These are phyloP conservation scores for Acanthococcus lagerstroemiae DNA, from an alignment of 2,888 invertebrate genomes.

Conservation along the genomic window DNA sequence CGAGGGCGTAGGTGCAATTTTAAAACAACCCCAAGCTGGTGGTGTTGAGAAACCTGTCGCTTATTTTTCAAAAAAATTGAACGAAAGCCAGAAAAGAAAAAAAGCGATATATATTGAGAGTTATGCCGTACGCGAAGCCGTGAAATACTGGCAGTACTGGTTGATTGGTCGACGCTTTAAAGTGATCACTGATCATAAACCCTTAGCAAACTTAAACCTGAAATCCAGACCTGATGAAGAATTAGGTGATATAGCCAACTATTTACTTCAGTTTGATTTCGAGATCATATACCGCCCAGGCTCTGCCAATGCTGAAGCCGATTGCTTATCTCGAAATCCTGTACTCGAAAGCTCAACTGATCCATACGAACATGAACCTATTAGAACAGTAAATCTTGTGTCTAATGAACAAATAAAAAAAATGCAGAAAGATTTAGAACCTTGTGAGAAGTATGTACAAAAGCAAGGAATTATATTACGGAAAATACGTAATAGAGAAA, in stretches of 20 bases:
- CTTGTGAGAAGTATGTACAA: background rate
- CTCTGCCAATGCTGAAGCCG: conserved; percentile 34
- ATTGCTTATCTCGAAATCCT: conserved; percentile 34
- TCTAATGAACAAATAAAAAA: background rate
- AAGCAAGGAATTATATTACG: background rate
- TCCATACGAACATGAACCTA: background rate
- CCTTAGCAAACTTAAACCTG: conserved; percentile 34
- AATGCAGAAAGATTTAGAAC: background rate
- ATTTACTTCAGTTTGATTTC: conserved; percentile 36
- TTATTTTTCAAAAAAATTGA: conserved; percentile 37
- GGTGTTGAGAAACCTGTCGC: conserved; percentile 34
- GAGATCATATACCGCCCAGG: conserved; percentile 34
- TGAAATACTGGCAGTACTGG: conserved; percentile 32
- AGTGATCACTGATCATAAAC: conserved; percentile 32
- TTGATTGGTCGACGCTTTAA: conserved; percentile 21
- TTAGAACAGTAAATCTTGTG: background rate
- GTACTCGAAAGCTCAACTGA: conserved; percentile 33
- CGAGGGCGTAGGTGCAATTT: conserved; percentile 36
- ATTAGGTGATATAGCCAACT: conserved; percentile 34
- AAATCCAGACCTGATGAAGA: conserved; percentile 34
- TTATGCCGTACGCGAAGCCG: no score
- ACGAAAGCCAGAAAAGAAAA: conserved; percentile 34
- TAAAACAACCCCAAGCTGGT: conserved; percentile 36
- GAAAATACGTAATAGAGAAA: background rate
- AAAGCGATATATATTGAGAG: no score